Conservation (phyloP, 2,797 vertebrate species). For the Rhodeus uyekii region DNA sequence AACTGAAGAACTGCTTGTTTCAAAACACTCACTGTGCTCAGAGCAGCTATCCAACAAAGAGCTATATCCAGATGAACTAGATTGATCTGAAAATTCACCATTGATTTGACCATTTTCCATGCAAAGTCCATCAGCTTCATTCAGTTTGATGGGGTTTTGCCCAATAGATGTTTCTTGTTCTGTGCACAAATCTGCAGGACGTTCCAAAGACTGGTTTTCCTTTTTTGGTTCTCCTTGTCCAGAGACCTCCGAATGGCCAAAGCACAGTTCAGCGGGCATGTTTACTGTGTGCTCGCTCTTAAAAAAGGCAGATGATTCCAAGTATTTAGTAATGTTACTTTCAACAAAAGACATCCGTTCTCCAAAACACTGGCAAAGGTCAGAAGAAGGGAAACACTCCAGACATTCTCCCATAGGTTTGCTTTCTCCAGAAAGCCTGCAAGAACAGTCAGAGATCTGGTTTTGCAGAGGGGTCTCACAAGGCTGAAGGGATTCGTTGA, state of each 20-base stretch:
- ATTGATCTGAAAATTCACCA: conserved; percentile 42
- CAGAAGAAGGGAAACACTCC: conserved; percentile 57
- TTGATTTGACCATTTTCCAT: conserved; percentile 11
- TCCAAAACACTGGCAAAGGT: conserved; percentile 45
- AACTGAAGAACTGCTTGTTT: conserved; percentile 25
- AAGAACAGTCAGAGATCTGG: conserved; percentile 56
- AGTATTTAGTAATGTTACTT: conserved; percentile 61
- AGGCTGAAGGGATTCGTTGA: conserved; percentile 64
- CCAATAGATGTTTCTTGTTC: conserved; percentile 59
- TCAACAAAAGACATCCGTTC: conserved; percentile 34
- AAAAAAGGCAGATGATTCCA: conserved; percentile 65
- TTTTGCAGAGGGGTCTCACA: conserved; percentile 60
- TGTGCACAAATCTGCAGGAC: conserved; percentile 56
- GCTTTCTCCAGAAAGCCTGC: conserved; percentile 39
- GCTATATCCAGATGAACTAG: conserved; percentile 45
- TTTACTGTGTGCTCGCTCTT: conserved; percentile 49
- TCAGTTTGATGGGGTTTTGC: conserved; percentile 32
- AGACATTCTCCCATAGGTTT: conserved; percentile 56
- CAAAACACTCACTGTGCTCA: conserved; percentile 58
- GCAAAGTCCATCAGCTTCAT: conserved; percentile 33
- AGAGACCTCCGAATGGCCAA: conserved; percentile 54
- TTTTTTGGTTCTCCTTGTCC: conserved; percentile 60
- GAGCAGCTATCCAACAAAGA: conserved; percentile 45
- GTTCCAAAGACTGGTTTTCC: conserved; percentile 55
- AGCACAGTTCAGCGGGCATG: conserved; percentile 70